phyloP scores from a whole-genome alignment of 2,113 vertebrate species.

The Gymnogyps californianus region DNA sequence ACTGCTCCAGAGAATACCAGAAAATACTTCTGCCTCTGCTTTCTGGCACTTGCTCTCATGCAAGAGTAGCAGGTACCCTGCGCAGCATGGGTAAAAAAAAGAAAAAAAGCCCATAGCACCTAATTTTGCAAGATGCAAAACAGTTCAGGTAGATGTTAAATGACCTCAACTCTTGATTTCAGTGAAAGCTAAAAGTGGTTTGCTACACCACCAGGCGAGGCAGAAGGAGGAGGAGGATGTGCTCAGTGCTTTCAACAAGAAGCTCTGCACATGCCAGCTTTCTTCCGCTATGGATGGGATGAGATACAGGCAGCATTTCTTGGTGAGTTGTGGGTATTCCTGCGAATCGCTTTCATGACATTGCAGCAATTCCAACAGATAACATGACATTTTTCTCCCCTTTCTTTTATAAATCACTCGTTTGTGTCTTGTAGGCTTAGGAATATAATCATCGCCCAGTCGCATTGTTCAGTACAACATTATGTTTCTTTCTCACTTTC shows the following conservation, averaged over 20 bases:
- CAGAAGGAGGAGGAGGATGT: neutral
- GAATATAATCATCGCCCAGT: neutral
- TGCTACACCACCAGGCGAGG: neutral
- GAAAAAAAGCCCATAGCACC: neutral
- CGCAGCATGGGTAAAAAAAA: neutral
- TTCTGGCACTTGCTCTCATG: neutral
- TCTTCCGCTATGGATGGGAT: neutral
- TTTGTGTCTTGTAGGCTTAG: neutral
- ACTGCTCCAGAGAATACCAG: neutral
- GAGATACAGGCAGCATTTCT: neutral
- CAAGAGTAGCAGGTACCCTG: neutral
- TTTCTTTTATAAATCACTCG: neutral
- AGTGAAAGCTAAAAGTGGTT: neutral
- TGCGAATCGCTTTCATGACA: neutral
- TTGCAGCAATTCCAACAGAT: slow-evolving; percentile 19
- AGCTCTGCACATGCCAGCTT: neutral
- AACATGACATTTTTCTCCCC: neutral
- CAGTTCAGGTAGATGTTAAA: neutral
- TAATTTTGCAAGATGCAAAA: neutral
- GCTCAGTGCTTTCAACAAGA: neutral
- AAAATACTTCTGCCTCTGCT: neutral
- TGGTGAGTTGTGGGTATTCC: neutral
- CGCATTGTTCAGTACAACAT: neutral
- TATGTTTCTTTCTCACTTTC: neutral
- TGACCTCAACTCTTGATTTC: neutral